A percentile compares a stretch with the other conserved stretches of the same genome.
Conservation (phyloP, 1,140 invertebrate species). For the Brachionus rotundiformis region DNA sequence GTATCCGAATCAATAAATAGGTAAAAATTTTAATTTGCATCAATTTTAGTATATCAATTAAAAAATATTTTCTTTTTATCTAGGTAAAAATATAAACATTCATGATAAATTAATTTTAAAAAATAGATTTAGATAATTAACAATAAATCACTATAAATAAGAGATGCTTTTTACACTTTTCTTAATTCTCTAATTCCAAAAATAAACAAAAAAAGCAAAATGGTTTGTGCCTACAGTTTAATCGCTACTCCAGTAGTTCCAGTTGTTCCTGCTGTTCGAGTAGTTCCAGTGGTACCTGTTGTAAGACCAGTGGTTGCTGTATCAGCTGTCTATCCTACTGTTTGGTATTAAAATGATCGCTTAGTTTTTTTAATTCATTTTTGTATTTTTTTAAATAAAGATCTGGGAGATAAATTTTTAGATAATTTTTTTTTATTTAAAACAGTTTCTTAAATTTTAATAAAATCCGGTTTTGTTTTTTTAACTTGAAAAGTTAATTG, state of each 20-base stretch:
- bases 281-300: background rate
- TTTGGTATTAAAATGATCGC: background rate
- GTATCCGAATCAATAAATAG: background rate
- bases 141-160: background rate
- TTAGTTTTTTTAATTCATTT: background rate
- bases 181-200: too few species aligned
- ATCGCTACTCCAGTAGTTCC: background rate
- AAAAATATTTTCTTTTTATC: too few species aligned
- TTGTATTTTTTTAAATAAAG: background rate
- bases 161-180: background rate
- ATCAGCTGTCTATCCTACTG: background rate
- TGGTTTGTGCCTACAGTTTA: background rate
- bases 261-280: background rate
- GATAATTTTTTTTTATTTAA: too few species aligned
- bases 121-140: too few species aligned
- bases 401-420: too few species aligned
- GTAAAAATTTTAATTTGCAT: background rate
- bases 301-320: background rate
- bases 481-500: too few species aligned
- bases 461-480: too few species aligned
- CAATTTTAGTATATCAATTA: too few species aligned
- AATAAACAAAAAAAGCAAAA: too few species aligned
- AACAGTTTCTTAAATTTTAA: too few species aligned
- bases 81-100: background rate
- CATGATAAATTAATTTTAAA: background rate